These are phyloP conservation scores for Druceiella hillmani DNA, from an alignment of 2,888 invertebrate genomes.

Conservation along the genomic window DNA sequence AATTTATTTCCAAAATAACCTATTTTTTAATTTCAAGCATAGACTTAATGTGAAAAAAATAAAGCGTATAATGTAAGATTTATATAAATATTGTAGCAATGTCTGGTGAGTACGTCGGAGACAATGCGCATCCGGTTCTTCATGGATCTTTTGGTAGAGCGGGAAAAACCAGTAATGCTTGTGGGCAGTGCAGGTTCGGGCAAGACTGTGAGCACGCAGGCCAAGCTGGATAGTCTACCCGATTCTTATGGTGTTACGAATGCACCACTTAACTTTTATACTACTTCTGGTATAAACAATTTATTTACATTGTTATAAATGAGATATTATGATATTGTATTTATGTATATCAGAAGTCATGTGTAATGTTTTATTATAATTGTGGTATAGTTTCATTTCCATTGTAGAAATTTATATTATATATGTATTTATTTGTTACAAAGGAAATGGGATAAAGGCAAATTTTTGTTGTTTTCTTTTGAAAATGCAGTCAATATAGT, in stretches of 20 bases:
- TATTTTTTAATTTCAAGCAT: too few relatives aligned
- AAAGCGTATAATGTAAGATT: too few relatives aligned
- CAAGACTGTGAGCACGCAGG: conserved; percentile 86
- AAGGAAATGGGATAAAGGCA: too few relatives aligned
- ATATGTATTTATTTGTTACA: too few relatives aligned
- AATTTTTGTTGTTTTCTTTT: too few relatives aligned
- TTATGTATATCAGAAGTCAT: not conserved
- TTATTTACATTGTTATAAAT: too few relatives aligned
- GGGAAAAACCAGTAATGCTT: conserved; percentile 82
- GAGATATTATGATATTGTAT: not conserved
- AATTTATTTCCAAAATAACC: too few relatives aligned
- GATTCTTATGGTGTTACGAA: conserved; percentile 79
- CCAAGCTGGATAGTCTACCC: conserved; percentile 68
- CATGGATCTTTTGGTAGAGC: conserved; percentile 74
- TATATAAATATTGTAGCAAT: too few relatives aligned
- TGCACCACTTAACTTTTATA: conserved; percentile 93
- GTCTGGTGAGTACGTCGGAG: conserved; percentile 84
- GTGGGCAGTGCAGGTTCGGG: conserved; percentile 88
- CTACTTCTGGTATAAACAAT: conserved; percentile 65
- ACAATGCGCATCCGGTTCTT: conserved; percentile 85
- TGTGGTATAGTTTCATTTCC: not conserved
- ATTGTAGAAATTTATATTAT: too few relatives aligned
- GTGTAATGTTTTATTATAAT: not conserved
- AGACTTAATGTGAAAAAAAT: too few relatives aligned
- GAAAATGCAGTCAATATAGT: too few relatives aligned